These are phyloP conservation scores for Drosophila melanosoma DNA, from an alignment of 2,888 invertebrate species.

Conservation along the genomic window DNA sequence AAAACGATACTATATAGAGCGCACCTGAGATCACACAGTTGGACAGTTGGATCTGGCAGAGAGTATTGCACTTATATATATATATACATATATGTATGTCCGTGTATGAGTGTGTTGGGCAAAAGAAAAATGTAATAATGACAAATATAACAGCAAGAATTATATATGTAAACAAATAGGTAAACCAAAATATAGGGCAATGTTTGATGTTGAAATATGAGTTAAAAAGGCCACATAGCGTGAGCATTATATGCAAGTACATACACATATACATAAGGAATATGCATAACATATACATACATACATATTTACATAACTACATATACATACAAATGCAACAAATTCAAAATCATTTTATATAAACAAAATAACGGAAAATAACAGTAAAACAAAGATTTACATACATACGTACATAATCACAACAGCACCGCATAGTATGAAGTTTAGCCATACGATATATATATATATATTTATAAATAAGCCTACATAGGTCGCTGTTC, in stretches of 20 bases:
- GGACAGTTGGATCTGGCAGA: slow-evolving; percentile 10
- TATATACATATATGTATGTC: neutral
- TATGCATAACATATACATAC: slow-evolving; percentile 42
- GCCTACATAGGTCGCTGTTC: slow-evolving; percentile 19
- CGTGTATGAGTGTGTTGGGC: slow-evolving; percentile 35
- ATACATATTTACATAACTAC: slow-evolving; percentile 50
- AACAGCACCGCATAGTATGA: slow-evolving; percentile 83
- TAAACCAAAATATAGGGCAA: slow-evolving; percentile 71
- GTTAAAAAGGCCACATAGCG: slow-evolving; percentile 62
- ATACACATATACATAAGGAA: slow-evolving; percentile 56
- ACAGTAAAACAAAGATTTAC: slow-evolving; percentile 66
- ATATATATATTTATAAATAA: slow-evolving; percentile 36
- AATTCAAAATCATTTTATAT: slow-evolving; percentile 65
- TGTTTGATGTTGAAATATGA: slow-evolving; percentile 79
- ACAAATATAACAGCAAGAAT: slow-evolving; percentile 61
- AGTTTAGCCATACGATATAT: slow-evolving; percentile 60
- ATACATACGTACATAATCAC: slow-evolving; percentile 81
- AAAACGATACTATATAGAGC: slow-evolving; percentile 26
- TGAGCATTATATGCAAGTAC: slow-evolving; percentile 64
- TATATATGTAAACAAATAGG: slow-evolving; percentile 50
- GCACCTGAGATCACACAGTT: slow-evolving; percentile 37
- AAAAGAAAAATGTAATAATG: slow-evolving; percentile 47
- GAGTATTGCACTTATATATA: slow-evolving; percentile 22
- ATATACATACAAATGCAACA: slow-evolving; percentile 42
- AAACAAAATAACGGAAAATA: slow-evolving; percentile 32